phyloP scores from a whole-genome alignment of 2,113 vertebrate species.

The Halichoeres trimaculatus region DNA sequence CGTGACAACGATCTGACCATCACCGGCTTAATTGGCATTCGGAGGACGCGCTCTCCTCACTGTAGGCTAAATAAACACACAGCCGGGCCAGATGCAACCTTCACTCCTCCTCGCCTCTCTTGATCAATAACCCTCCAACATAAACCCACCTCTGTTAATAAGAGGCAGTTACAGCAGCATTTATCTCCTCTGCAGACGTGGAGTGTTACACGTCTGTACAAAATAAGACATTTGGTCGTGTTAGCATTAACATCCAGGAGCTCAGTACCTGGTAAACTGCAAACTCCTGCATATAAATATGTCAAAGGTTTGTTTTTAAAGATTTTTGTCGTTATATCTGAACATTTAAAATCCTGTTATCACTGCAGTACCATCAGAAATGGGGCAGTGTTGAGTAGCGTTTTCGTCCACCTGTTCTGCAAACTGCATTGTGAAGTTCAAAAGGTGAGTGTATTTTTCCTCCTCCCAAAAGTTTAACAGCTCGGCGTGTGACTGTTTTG shows the following conservation, averaged over 20 bases:
- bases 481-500: not conserved
- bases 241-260: too few species aligned
- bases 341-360: too few species aligned
- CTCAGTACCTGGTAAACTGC: too few species aligned
- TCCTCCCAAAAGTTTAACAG: not conserved
- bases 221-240: too few species aligned
- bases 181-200: not conserved
- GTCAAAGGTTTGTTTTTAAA: too few species aligned
- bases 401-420: not conserved
- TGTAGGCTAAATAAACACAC: slow-evolving; percentile 51
- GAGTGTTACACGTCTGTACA: too few species aligned
- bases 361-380: too few species aligned
- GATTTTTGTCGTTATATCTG: too few species aligned
- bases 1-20: slow-evolving; percentile 66
- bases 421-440: not conserved
- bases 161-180: not conserved
- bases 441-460: not conserved
- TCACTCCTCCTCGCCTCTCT: slow-evolving; percentile 14
- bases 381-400: too few species aligned
- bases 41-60: slow-evolving; percentile 33
- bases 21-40: slow-evolving; percentile 58
- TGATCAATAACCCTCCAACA: slow-evolving; percentile 46
- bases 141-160: not conserved
- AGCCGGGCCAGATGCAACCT: slow-evolving; percentile 35
- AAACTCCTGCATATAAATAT: too few species aligned